Evolutionary conservation across 2,888 invertebrate genomes (phyloP).

Genomic region (Melitaea athalia): DNA sequence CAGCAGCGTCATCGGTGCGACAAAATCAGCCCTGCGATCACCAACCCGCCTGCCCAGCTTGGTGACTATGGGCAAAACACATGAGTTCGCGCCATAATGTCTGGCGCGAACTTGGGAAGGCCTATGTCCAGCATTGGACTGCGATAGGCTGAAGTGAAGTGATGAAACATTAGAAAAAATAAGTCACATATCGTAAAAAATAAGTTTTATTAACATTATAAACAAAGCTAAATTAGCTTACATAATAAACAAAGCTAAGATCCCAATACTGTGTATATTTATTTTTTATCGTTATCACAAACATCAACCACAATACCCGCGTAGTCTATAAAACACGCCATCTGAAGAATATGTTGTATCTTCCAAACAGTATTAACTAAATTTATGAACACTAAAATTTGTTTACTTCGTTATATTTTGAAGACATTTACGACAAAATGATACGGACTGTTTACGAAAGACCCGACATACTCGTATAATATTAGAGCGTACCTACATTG

Average conservation of each 20-base stretch:
- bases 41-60: too few species aligned
- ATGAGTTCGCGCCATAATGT: too few species aligned
- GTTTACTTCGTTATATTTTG: slow-evolving; percentile 8
- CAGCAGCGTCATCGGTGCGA: too few species aligned
- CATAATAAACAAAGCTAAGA: neutral
- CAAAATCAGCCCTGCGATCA: too few species aligned
- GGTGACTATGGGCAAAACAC: too few species aligned
- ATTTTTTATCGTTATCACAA: slow-evolving; percentile 6
- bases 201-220: neutral
- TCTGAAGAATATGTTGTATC: slow-evolving; percentile 3
- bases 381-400: slow-evolving; percentile 13
- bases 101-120: too few species aligned
- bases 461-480: neutral
- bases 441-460: slow-evolving; percentile 9
- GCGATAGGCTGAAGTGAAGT: too few species aligned
- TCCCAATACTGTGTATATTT: neutral
- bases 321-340: slow-evolving; percentile 1
- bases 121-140: too few species aligned
- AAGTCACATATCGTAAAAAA: neutral
- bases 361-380: slow-evolving; percentile 4
- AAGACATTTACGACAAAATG: slow-evolving; percentile 3
- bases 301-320: neutral
- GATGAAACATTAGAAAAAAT: neutral
- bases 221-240: slow-evolving; percentile 1
- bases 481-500: neutral